phyloP scores from a whole-genome alignment of 2,797 vertebrate genomes.

The Ispidina lecontei region DNA sequence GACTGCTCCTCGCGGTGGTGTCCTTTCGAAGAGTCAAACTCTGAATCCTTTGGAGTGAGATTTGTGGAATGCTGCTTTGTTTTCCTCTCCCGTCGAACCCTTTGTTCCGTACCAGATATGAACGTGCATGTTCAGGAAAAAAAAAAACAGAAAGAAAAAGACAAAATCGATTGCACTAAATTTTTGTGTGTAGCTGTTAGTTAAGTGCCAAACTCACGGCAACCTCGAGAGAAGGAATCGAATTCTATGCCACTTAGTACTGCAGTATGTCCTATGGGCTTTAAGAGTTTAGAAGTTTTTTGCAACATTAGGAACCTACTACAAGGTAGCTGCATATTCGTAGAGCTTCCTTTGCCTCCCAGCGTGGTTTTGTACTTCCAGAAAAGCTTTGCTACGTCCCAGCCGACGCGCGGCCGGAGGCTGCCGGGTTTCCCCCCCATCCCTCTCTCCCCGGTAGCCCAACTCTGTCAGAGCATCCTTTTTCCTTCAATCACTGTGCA shows the following conservation, averaged over 20 bases:
- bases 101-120: conserved; percentile 65
- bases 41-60: conserved; percentile 65
- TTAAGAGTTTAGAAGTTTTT: conserved; percentile 66
- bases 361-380: conserved; percentile 72
- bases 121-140: conserved; percentile 74
- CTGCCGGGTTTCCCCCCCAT: no score
- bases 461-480: conserved; percentile 46
- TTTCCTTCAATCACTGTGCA: conserved; percentile 62
- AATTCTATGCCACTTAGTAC: conserved; percentile 70
- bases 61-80: conserved; percentile 74
- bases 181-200: conserved; percentile 67
- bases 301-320: conserved; percentile 68
- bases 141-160: no score
- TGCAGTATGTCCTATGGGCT: conserved; percentile 73
- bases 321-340: conserved; percentile 70
- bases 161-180: conserved; percentile 57
- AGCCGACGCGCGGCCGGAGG: background rate
- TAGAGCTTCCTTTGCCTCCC: conserved; percentile 73
- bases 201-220: conserved; percentile 73
- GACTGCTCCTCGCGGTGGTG: conserved; percentile 54
- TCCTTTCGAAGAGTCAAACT: conserved; percentile 69
- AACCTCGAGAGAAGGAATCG: conserved; percentile 67
- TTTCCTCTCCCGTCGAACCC: conserved; percentile 55
- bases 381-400: conserved; percentile 61
- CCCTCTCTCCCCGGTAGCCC: no score